These are phyloP conservation scores for Cylloceria caligata DNA, from an alignment of 2,888 invertebrate species.

Conservation along the genomic window DNA sequence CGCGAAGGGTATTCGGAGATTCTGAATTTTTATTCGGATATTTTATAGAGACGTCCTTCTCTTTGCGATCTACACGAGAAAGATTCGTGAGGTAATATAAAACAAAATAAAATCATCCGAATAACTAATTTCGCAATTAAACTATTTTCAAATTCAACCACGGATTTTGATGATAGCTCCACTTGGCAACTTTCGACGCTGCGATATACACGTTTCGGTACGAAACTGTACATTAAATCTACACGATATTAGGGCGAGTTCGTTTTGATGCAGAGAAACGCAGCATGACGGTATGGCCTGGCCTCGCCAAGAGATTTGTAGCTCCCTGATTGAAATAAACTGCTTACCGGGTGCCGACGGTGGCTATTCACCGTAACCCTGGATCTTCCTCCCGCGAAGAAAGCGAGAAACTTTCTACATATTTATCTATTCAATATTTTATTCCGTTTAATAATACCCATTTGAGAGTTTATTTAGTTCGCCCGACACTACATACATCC, in stretches of 20 bases:
- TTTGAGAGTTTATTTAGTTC: slow-evolving; percentile 23
- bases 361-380: slow-evolving; percentile 32
- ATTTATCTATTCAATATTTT: slow-evolving; percentile 1
- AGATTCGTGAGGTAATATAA: neutral
- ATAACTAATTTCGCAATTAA: neutral
- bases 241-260: slow-evolving; percentile 10
- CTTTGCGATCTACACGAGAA: neutral
- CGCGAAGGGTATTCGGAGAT: no score
- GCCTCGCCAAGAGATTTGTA: slow-evolving; percentile 78
- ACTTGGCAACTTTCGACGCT: slow-evolving; percentile 10
- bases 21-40: no score
- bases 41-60: slow-evolving; percentile 57
- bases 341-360: slow-evolving; percentile 71
- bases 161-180: neutral
- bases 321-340: slow-evolving; percentile 81
- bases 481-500: slow-evolving; percentile 23
- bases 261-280: slow-evolving; percentile 44
- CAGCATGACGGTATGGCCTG: slow-evolving; percentile 67
- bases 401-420: slow-evolving; percentile 1
- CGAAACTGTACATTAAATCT: neutral
- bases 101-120: neutral
- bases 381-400: slow-evolving; percentile 32
- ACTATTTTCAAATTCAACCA: neutral
- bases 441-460: slow-evolving; percentile 13
- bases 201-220: neutral